A percentile compares a stretch with the other conserved stretches of the same genome.
These are phyloP conservation scores for Ciconia nigra DNA, from an alignment of 2,797 vertebrate species.

Conservation along the genomic window DNA sequence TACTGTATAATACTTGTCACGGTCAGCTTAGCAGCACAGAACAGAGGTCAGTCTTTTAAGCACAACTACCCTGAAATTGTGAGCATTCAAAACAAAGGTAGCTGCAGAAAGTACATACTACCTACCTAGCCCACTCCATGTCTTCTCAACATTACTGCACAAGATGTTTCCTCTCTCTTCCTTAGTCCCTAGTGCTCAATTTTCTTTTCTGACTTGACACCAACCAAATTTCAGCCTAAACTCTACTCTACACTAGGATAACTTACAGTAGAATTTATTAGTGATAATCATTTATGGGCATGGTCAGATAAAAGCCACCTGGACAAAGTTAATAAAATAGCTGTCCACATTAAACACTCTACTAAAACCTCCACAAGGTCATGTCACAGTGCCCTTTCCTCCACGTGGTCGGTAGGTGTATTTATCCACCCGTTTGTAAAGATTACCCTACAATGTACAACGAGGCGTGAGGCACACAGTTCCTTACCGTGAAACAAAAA, in stretches of 20 bases:
- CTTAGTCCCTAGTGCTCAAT: neutral
- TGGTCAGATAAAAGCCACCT: neutral
- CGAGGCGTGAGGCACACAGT: neutral
- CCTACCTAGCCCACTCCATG: neutral
- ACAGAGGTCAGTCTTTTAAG: neutral
- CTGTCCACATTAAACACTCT: neutral
- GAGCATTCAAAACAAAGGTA: neutral
- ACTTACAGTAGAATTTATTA: neutral
- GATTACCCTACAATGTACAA: neutral
- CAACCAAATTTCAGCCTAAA: neutral
- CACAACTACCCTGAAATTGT: neutral
- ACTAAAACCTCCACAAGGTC: neutral
- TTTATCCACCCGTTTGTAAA: neutral
- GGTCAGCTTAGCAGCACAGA: neutral
- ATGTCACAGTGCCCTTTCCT: neutral
- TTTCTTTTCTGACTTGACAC: neutral
- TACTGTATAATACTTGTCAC: neutral
- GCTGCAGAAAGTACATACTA: neutral
- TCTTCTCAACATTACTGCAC: neutral
- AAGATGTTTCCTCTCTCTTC: neutral
- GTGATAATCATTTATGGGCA: neutral
- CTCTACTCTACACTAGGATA: neutral
- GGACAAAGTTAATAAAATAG: neutral
- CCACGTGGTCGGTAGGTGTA: rapidly evolving
- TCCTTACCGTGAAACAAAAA: neutral